Base-by-base conservation (phyloP, 2,797 vertebrate genomes). In the Meda fulgida region DNA sequence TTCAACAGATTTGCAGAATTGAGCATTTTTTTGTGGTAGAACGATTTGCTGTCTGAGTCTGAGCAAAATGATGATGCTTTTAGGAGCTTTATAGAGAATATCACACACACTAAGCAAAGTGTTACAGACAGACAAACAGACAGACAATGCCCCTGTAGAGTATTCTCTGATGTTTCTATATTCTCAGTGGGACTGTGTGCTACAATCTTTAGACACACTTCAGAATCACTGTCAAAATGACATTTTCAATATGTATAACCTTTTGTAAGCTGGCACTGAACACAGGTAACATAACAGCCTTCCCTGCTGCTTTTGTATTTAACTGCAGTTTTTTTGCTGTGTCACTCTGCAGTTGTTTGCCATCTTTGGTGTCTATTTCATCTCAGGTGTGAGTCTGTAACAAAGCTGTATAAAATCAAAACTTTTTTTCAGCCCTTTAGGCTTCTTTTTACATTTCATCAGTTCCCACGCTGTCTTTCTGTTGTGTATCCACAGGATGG, bases 401-500 rank as follows among this genome's bases (percentile, higher is more conserved):
- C 78, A 66, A 79, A 48, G 26, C 29, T 55, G 46, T 38, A 70
- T 53, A 55, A 55, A 36, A 70, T 38, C 48, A 60, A 14, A 14
- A 14, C 23, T 53, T 67, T 55, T 23, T 78, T 7, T 70, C 46
- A 19, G 19, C 38, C 46, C 11, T 76, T 43, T 63, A 14, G 26
- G n/a, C 19, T 71, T 2, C 31, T 46, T 71, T 36, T 78, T 31
- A 58, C 9, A 46, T 19, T 51, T 23, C 63, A 31, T 65, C 77
- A 48, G 38, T 7, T 73, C 23, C 43, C 34, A 21, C 31, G 36
- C 29, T 65, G 10, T 70, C 11, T 80, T 46, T n/a, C 26, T 79
- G 23, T 83, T 60, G n/a, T 87, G 19, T 72, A 81, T 76, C 10
- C 70, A 51, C 77, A 99, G 98, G 98, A 99, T 0, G 98, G 98